Evolutionary conservation across 2,113 vertebrate species (phyloP), one percentile per base, ranked within the genome.

Genomic region (Solea senegalensis): DNA sequence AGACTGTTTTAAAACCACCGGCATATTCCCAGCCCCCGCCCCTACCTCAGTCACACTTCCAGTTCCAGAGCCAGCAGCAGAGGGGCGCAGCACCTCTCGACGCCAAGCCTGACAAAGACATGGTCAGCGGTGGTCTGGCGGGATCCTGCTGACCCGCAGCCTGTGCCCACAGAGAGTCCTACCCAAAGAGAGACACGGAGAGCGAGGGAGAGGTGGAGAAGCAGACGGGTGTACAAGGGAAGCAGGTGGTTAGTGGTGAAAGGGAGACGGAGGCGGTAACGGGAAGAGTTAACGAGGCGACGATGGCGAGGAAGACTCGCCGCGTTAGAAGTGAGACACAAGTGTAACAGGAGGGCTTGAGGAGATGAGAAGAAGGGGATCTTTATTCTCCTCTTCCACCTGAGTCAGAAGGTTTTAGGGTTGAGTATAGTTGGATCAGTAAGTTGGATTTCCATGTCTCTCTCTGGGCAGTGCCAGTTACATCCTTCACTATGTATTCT

Each of bases 101-200:
- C n/a, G 83, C 92, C 80, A 91, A 94, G 75, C 90, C 91, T 0
- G 95, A 96, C 88, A 90, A 81, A 0, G 95, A 95, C 5, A 83
- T 80, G 76, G 81, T 88, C 0, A 61, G 90, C 0, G 89, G 92
- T 11, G 74, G 85, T 54, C 65, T 79, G 0, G 52, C 65, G 0
- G 91, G 91, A 0, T 93, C 93, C 78, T 95, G 93, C 94, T 96
- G 94, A 95, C 89, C 78, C 57, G 64, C 67, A 78, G 90, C 89
- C 90, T 89, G 89, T 83, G 78, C 81, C 83, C 84, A 81, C 87
- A 83, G 87, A 86, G 90, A 80, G 73, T 50, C 76, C 51, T 3
- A 59, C 79, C 78, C 82, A 67, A 66, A 88, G 83, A 88, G 70
- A 82, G 74, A 87, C 74, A 67, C 48, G 63, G 83, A 86, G 43